Conservation (phyloP, 2,113 vertebrate species). For the Tamias sibiricus region DNA sequence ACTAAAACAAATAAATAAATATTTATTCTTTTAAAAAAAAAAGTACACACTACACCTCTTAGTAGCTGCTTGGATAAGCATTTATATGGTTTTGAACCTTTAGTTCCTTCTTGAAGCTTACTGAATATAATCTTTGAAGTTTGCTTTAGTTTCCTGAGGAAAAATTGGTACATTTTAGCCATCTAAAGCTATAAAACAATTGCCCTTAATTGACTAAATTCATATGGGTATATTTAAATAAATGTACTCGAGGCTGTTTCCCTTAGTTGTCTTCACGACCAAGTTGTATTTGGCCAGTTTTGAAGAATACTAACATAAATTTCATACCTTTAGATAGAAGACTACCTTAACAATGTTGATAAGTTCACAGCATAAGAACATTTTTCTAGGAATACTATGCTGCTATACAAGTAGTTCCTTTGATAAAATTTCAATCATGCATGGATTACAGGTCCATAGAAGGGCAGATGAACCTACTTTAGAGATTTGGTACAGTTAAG, state of each 20-base stretch:
- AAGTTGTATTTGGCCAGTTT: not conserved
- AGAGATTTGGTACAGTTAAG: not conserved
- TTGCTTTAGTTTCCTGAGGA: not conserved
- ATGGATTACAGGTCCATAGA: not conserved
- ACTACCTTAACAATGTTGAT: not conserved
- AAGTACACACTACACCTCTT: not conserved
- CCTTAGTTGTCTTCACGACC: not conserved
- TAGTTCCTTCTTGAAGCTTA: not conserved
- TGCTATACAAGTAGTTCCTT: not conserved
- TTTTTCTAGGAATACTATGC: not conserved
- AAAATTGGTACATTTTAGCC: not conserved
- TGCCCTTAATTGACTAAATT: not conserved
- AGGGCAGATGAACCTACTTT: not conserved
- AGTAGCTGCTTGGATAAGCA: not conserved
- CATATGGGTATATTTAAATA: not conserved
- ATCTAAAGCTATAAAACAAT: not conserved
- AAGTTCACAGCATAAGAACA: not conserved
- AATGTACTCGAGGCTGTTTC: not conserved
- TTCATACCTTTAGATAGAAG: not conserved
- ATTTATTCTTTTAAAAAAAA: too few relatives aligned
- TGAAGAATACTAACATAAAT: conserved; percentile 5
- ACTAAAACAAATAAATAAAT: too few relatives aligned
- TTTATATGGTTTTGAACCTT: not conserved
- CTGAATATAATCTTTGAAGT: not conserved
- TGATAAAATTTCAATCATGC: conserved; percentile 3